Percentiles rank a stretch among this genome's conserved stretches.
Conservation (phyloP, 2,797 vertebrate genomes). For the Neomorphus geoffroyi region DNA sequence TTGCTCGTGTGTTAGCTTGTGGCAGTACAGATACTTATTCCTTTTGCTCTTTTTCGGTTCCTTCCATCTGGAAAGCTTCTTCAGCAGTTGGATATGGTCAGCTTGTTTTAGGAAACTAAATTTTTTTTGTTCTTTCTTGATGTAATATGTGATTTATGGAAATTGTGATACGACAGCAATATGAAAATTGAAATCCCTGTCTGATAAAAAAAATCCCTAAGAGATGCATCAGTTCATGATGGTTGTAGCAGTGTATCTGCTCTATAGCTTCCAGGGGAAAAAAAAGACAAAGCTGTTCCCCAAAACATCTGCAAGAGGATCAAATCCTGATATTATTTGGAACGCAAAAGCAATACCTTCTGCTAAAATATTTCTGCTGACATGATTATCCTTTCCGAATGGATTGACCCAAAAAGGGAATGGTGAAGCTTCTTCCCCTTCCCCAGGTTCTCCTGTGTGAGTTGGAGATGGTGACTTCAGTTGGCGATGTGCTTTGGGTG, state of each 20-base stretch:
- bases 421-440: not conserved
- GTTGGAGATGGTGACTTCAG: not conserved
- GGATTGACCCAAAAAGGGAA: not conserved
- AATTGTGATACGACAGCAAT: not conserved
- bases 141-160: not conserved
- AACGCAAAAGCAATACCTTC: not conserved
- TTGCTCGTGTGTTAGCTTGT: not conserved
- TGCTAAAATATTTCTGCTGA: conserved; percentile 12
- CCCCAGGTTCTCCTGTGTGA: not conserved
- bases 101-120: not conserved
- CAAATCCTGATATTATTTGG: not conserved
- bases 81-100: not conserved
- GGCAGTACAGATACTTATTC: not conserved
- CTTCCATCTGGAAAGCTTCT: conserved; percentile 35
- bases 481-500: not conserved
- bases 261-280: not conserved
- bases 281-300: not conserved
- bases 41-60: not conserved
- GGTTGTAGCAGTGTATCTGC: not conserved
- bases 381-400: conserved; percentile 20
- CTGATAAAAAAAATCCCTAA: not conserved
- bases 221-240: not conserved
- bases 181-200: not conserved
- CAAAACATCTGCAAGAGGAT: not conserved
- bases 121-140: not conserved